Evolutionary conservation across 2,888 invertebrate species (phyloP).

Genomic region (Eueremaeus valkanovi): DNA sequence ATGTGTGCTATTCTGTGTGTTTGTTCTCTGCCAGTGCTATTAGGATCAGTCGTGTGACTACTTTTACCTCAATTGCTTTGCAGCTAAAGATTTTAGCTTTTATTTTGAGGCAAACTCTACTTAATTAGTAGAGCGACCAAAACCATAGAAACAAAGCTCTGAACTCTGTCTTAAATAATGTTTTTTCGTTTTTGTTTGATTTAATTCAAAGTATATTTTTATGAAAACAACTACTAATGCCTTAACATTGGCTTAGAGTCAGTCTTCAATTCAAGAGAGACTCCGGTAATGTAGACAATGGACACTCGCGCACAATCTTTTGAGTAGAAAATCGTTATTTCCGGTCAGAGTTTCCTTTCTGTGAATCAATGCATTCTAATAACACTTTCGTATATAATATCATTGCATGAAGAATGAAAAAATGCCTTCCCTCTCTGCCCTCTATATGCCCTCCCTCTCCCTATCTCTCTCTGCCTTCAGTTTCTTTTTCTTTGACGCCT

Average conservation of each 20-base stretch:
- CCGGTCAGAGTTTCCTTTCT: slow-evolving; percentile 23
- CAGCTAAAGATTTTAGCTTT: neutral
- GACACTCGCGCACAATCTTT: neutral
- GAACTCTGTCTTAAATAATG: neutral
- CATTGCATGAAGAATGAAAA: neutral
- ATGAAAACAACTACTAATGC: neutral
- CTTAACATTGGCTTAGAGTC: neutral
- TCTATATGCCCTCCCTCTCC: no score
- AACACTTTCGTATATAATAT: neutral
- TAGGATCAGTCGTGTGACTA: no score
- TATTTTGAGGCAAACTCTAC: neutral
- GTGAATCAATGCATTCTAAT: neutral
- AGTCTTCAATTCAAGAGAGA: neutral
- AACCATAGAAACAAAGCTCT: slow-evolving; percentile 2
- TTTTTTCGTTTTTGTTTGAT: neutral
- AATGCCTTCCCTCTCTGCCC: no score
- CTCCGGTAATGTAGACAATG: neutral
- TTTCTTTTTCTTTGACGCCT: neutral
- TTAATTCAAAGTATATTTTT: neutral
- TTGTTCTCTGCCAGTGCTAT: no score
- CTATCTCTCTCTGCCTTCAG: neutral
- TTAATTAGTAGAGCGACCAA: neutral
- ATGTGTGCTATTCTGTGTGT: neutral
- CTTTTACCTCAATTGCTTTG: slow-evolving; percentile 4
- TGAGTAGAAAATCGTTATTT: neutral